Conservation (phyloP, 1,140 invertebrate genomes). For the Potamilus streckersoni region DNA sequence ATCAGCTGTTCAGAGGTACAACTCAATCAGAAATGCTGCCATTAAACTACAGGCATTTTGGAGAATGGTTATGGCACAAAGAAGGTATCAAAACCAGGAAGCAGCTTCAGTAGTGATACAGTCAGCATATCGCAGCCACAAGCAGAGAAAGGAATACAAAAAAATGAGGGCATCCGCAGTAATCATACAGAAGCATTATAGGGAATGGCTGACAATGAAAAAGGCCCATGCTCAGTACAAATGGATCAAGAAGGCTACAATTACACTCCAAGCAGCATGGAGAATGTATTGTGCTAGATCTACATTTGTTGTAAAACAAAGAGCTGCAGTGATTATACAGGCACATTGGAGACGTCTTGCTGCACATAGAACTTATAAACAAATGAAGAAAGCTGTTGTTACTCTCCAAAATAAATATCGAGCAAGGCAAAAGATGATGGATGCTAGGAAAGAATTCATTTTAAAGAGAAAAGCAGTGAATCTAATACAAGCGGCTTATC, state of each 20-base stretch:
- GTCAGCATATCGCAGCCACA: slow-evolving; percentile 22
- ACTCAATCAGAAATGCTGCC: background rate
- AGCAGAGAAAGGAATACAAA: slow-evolving; percentile 19
- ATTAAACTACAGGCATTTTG: slow-evolving; percentile 1
- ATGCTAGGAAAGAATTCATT: background rate
- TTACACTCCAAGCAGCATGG: slow-evolving; percentile 22
- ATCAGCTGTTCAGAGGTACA: background rate
- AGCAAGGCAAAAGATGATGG: background rate
- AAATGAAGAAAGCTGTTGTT: slow-evolving; percentile 4
- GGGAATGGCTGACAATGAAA: slow-evolving; percentile 29
- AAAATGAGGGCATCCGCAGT: slow-evolving; percentile 29
- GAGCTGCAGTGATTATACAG: slow-evolving; percentile 15
- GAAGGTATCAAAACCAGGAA: slow-evolving; percentile 13
- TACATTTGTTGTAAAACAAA: background rate
- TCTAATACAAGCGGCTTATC: slow-evolving; percentile 19
- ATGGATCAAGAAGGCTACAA: slow-evolving; percentile 8
- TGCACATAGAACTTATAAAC: slow-evolving; percentile 6
- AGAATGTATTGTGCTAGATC: slow-evolving; percentile 9
- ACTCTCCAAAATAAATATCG: slow-evolving; percentile 8
- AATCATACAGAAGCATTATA: slow-evolving; percentile 34
- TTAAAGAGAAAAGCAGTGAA: slow-evolving; percentile 5
- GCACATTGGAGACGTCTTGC: background rate
- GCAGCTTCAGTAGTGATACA: slow-evolving; percentile 40
- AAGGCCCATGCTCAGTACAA: background rate
- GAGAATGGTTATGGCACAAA: slow-evolving; percentile 8